Evolutionary conservation across 2,113 vertebrate genomes (phyloP).

Genomic region (Zosterops borbonicus): DNA sequence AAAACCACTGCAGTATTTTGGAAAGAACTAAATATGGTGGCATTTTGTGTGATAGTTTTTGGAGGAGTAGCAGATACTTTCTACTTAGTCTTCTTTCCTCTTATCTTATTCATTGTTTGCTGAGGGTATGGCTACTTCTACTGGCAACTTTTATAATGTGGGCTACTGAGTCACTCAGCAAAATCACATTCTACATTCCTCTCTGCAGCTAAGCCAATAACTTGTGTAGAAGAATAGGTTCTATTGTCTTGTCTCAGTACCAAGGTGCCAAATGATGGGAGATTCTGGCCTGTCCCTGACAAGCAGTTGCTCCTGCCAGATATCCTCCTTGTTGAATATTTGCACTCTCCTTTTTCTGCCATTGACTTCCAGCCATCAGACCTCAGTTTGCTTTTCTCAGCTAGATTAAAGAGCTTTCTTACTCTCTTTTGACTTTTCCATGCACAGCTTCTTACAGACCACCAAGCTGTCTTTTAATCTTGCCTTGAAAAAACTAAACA

Average conservation of each 20-base stretch:
- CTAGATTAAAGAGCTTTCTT: constrained; percentile 19
- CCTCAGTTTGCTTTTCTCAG: constrained; percentile 33
- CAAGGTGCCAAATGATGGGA: not conserved
- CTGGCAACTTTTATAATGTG: not conserved
- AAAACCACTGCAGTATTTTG: not conserved
- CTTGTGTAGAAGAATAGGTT: not conserved
- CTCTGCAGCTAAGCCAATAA: not conserved
- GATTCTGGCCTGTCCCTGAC: not conserved
- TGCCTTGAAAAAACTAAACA: not conserved
- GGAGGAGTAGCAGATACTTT: not conserved
- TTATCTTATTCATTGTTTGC: rapidly evolving
- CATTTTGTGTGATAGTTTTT: not conserved
- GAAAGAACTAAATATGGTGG: not conserved
- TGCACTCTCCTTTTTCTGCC: not conserved
- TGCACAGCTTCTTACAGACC: constrained; percentile 13
- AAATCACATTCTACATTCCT: not conserved
- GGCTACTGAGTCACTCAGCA: not conserved
- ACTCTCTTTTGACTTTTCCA: constrained; percentile 1
- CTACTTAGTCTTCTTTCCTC: not conserved
- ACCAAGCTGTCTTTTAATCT: constrained; percentile 52
- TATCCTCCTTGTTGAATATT: not conserved
- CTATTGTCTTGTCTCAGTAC: not conserved
- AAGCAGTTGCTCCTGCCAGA: not conserved
- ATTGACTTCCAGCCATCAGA: not conserved
- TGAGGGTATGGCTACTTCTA: not conserved